Percentiles rank a stretch among this genome's conserved stretches.
Evolutionary conservation across 2,113 vertebrate species (phyloP).

Genomic region (Melanerpes formicivorus): DNA sequence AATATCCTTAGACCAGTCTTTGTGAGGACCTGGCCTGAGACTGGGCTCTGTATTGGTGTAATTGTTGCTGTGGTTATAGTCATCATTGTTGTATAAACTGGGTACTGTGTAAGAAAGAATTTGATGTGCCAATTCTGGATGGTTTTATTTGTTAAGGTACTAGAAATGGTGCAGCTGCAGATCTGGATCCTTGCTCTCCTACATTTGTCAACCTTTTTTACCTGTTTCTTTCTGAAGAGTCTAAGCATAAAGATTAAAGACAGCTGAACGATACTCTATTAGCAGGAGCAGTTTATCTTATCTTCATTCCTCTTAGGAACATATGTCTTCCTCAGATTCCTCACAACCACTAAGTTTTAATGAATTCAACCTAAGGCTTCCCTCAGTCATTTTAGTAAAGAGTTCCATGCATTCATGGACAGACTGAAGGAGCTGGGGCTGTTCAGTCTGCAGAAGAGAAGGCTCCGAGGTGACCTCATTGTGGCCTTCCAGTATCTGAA

Average conservation of each 20-base stretch:
- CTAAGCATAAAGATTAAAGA: neutral
- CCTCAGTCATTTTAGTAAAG: slow-evolving; percentile 14
- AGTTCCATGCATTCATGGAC: neutral
- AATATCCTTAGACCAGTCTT: neutral
- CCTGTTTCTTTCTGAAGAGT: neutral
- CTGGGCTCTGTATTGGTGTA: neutral
- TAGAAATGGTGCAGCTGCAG: neutral
- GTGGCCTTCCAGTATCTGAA: too few relatives aligned
- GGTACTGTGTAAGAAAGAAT: neutral
- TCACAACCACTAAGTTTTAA: neutral
- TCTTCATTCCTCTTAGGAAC: neutral
- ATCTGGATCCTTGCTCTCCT: neutral
- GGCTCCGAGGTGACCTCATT: too few relatives aligned
- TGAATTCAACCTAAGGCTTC: neutral
- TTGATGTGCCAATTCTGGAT: neutral
- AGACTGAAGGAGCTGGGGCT: too few relatives aligned
- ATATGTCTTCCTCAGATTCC: neutral
- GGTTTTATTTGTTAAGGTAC: neutral
- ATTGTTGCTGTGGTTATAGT: neutral
- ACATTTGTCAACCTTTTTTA: neutral
- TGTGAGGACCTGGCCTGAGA: neutral
- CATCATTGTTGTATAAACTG: neutral
- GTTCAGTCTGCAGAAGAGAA: too few relatives aligned
- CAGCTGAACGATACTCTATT: neutral
- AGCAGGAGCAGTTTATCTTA: neutral